Evolutionary conservation across 2,888 invertebrate genomes (phyloP).

Genomic region (Leptothorax acervorum): DNA sequence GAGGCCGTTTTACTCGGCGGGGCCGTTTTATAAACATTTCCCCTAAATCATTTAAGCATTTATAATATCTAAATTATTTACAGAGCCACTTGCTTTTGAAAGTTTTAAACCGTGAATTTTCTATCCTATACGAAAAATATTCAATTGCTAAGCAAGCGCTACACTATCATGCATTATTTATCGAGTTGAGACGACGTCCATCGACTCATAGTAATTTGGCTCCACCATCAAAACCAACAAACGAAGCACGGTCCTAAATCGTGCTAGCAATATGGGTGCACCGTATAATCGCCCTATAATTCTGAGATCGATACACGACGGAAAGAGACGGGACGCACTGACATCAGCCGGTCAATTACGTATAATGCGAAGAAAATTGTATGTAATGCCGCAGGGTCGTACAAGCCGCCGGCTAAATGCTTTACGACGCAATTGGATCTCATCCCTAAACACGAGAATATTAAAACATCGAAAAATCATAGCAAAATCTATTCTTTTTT

Average conservation of each 20-base stretch:
- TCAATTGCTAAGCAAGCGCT: not conserved
- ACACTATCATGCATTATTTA: slow-evolving; percentile 37
- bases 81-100: not conserved
- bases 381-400: slow-evolving; percentile 59
- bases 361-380: slow-evolving; percentile 75
- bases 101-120: not conserved
- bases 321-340: slow-evolving; percentile 62
- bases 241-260: slow-evolving; percentile 58
- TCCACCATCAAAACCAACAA: slow-evolving; percentile 31
- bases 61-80: not conserved
- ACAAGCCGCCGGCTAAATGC: slow-evolving; percentile 60
- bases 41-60: not conserved
- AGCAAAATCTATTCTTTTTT: not conserved
- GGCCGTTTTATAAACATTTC: too few relatives aligned
- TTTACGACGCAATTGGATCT: slow-evolving; percentile 58
- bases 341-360: slow-evolving; percentile 72
- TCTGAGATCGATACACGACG: slow-evolving; percentile 64
- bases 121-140: not conserved
- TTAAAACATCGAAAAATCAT: slow-evolving; percentile 30
- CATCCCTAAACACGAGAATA: slow-evolving; percentile 37
- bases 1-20: too few relatives aligned
- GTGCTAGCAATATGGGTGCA: slow-evolving; percentile 57
- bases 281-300: slow-evolving; percentile 70
- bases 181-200: slow-evolving; percentile 10
- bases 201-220: slow-evolving; percentile 27